Evolutionary conservation across 1,140 invertebrate species (phyloP).

Genomic region (Drosophila repletoides): DNA sequence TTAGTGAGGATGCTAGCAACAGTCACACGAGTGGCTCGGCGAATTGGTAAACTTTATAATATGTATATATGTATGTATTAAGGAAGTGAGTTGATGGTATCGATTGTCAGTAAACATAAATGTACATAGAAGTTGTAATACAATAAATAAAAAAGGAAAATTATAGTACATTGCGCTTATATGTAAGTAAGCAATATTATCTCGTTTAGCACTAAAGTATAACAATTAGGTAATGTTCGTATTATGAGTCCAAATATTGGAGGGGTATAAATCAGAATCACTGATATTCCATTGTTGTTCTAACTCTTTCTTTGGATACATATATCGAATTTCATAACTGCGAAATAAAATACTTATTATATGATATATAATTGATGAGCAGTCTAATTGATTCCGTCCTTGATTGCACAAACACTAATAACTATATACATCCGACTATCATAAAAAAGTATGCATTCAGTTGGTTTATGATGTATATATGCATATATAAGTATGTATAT

Average conservation of each 20-base stretch:
- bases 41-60: not conserved
- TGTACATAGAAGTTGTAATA: slow-evolving; percentile 1
- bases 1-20: slow-evolving; percentile 15
- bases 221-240: not conserved
- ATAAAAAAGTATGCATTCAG: not conserved
- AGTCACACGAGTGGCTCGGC: not conserved
- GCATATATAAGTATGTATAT: too few species aligned
- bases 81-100: slow-evolving; percentile 3
- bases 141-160: not conserved
- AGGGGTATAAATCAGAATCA: not conserved
- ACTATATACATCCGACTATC: too few species aligned
- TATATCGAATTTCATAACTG: not conserved
- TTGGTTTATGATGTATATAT: too few species aligned
- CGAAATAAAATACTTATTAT: slow-evolving; percentile 10
- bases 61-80: not conserved
- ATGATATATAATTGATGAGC: slow-evolving; percentile 16
- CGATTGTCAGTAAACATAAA: not conserved
- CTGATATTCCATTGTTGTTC: not conserved
- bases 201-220: slow-evolving; percentile 13
- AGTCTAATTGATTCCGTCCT: slow-evolving; percentile 23
- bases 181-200: slow-evolving; percentile 14
- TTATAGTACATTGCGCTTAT: slow-evolving; percentile 17
- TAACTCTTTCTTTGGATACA: not conserved
- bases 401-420: too few species aligned
- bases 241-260: not conserved